Base-by-base conservation (phyloP, 1,140 invertebrate species). In the Drosophila parvula region DNA sequence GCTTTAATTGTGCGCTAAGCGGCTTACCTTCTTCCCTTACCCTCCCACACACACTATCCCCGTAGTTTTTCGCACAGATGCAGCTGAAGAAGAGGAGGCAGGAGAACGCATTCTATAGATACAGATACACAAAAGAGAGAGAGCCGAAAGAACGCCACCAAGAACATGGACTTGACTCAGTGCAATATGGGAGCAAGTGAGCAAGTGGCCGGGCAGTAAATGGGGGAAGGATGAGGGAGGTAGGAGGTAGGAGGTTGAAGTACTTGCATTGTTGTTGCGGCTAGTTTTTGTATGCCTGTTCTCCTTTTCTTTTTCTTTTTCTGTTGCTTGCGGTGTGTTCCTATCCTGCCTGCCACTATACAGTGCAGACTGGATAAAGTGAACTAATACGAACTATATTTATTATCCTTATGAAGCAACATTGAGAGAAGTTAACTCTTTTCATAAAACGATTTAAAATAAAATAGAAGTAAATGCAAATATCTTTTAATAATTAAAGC, bases 161-260 rank as follows among this genome's bases (percentile, higher is more conserved):
- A 80, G 74, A 74, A 78, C 58, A 59, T 65, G 67, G 57, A 71
- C 78, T 85, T 86, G 82, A 78, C 75, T 82, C 75, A 47, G 32
- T 75, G 64, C 38, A 55, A 55, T 45, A 69, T 65, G 48, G 36
- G 41, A 50, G 36, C 60, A 44, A 69, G 30, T 28, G 61, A 41
- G 36, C 60, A 36, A 64, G 28, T 36, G 61, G 65, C 73, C 3
- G 36, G 51, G 30, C 38, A 0, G 28, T n/a, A n/a, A n/a, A 30
- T 30, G 28, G 28, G 28, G 28, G 28, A 22, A 2, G 43, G 30
- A 36, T 16, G 40, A 50, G 48, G 43, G 47, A 43, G 41, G 36
- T 59, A 5, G 41, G 30, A 16, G 56, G 34, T 44, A 30, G 48
- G 41, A 50, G 50, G 36, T 63, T 74, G 45, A 41, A 61, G 64